Conservation (phyloP, 2,888 invertebrate genomes). For the Agrilus mali region DNA sequence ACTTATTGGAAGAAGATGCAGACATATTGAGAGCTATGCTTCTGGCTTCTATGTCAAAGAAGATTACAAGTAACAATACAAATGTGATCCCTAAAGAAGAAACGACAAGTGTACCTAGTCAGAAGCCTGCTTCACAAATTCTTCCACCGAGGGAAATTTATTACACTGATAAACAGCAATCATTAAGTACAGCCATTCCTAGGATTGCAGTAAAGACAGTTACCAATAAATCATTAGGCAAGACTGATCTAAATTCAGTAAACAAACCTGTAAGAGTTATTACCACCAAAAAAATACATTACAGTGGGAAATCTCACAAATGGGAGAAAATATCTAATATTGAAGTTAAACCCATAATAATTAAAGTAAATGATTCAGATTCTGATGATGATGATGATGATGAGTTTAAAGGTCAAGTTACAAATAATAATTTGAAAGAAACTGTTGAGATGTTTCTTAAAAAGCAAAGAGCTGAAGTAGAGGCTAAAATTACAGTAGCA, state of each 20-base stretch:
- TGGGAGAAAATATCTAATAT: neutral
- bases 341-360: slow-evolving; percentile 29
- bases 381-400: slow-evolving; percentile 26
- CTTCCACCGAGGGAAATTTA: too few relatives aligned
- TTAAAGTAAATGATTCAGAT: slow-evolving; percentile 28
- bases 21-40: slow-evolving; percentile 46
- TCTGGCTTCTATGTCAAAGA: slow-evolving; percentile 45
- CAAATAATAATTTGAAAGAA: slow-evolving; percentile 4
- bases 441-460: slow-evolving; percentile 28
- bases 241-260: too few relatives aligned
- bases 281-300: too few relatives aligned
- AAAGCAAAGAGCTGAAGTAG: slow-evolving; percentile 29
- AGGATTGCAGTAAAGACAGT: too few relatives aligned
- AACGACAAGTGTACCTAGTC: too few relatives aligned
- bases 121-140: too few relatives aligned
- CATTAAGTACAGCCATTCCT: too few relatives aligned
- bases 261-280: too few relatives aligned
- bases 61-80: slow-evolving; percentile 31
- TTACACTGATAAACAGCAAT: too few relatives aligned
- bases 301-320: too few relatives aligned
- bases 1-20: slow-evolving; percentile 45
- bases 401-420: neutral
- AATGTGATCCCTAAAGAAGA: too few relatives aligned
- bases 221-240: too few relatives aligned
- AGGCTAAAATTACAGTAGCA: slow-evolving; percentile 17